phyloP scores from a whole-genome alignment of 2,797 vertebrate species.

The Borostomias antarcticus region DNA sequence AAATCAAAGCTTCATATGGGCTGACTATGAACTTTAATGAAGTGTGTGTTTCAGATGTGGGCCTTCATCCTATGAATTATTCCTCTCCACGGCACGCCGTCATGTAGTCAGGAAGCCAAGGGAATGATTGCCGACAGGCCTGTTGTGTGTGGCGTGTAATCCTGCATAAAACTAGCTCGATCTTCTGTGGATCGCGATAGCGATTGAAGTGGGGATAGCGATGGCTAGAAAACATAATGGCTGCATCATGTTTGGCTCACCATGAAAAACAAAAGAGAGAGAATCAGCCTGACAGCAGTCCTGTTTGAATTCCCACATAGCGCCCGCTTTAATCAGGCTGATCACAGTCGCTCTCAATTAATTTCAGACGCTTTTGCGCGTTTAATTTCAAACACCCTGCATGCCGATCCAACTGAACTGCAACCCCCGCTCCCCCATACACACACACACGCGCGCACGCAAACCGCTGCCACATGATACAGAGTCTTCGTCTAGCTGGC shows the following conservation, averaged over 20 bases:
- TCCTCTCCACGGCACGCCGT: not conserved
- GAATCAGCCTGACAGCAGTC: not conserved
- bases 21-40: too few species aligned
- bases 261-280: not conserved
- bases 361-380: constrained; percentile 2
- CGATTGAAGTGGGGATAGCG: constrained; percentile 10
- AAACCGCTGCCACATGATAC: constrained; percentile 32
- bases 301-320: constrained; percentile 12
- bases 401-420: too few species aligned
- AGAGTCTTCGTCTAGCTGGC: constrained; percentile 41
- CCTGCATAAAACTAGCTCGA: constrained; percentile 9
- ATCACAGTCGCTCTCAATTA: constrained; percentile 11
- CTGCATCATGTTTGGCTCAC: constrained; percentile 8
- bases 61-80: not conserved
- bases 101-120: not conserved
- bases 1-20: too few species aligned
- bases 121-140: not conserved
- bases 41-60: not conserved
- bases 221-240: not conserved
- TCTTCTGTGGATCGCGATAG: not conserved
- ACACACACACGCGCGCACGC: not conserved
- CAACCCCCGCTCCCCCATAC: too few species aligned
- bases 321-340: constrained; percentile 20
- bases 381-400: not conserved
- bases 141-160: not conserved